Percentiles rank a stretch among this genome's conserved stretches.
These are phyloP conservation scores for Ceratosolen solmsi DNA, from an alignment of 1,140 invertebrate genomes.

Conservation along the genomic window DNA sequence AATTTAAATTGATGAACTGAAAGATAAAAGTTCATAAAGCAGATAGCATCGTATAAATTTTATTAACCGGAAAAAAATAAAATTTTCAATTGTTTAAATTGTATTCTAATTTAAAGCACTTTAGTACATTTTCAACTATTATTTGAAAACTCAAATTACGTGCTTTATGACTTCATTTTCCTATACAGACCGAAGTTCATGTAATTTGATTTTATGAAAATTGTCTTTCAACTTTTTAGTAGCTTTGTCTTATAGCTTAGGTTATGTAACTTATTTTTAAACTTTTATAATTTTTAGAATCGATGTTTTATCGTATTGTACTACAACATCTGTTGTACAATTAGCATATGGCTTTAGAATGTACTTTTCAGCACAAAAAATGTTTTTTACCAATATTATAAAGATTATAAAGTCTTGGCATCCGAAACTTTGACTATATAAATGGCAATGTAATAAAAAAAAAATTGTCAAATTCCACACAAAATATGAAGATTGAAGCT, in stretches of 20 bases:
- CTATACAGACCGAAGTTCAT: neutral
- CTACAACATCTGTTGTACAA: neutral
- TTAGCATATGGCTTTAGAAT: neutral
- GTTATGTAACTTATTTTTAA: neutral
- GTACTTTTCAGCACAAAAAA: no score
- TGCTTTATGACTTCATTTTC: neutral
- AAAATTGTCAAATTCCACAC: no score
- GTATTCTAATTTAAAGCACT: neutral
- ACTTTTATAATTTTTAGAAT: neutral
- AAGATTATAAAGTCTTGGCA: no score
- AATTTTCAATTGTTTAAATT: neutral
- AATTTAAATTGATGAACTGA: no score
- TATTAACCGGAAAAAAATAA: no score
- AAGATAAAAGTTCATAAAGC: no score
- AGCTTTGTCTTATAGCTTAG: neutral
- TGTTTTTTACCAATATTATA: no score
- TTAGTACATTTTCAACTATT: neutral
- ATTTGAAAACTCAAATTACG: neutral
- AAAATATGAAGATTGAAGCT: no score
- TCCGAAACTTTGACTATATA: no score
- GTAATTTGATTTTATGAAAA: neutral
- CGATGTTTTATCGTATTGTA: neutral
- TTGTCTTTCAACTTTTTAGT: neutral
- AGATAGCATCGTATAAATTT: no score
- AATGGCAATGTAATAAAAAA: no score